phyloP scores from a whole-genome alignment of 1,140 invertebrate genomes.

The Drosophila suzukii region DNA sequence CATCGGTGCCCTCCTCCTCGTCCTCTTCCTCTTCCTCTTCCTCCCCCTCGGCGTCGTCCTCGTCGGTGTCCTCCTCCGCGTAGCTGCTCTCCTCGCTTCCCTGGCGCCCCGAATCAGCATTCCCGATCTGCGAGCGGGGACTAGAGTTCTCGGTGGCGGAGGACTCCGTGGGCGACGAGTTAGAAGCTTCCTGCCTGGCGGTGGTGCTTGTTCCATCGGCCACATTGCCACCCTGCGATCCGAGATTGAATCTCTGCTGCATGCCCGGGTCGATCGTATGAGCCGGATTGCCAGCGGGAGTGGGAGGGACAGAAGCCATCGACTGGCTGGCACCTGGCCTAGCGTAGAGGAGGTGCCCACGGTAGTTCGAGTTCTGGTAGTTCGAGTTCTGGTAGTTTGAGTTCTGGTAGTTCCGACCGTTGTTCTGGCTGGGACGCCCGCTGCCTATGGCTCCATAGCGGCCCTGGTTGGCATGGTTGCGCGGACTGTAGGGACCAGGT shows the following conservation, averaged over 20 bases:
- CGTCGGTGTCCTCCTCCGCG: neutral
- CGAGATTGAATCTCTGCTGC: neutral
- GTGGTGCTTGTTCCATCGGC: neutral
- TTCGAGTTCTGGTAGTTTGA: neutral
- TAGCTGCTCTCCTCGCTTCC: neutral
- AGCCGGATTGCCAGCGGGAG: neutral
- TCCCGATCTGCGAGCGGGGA: no score
- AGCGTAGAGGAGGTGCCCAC: neutral
- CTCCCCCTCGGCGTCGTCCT: neutral
- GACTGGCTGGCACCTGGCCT: neutral
- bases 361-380: neutral
- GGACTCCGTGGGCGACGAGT: neutral
- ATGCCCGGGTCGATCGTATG: neutral
- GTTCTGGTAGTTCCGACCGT: neutral
- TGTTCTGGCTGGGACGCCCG: neutral
- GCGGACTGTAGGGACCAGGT: neutral
- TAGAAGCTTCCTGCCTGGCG: neutral
- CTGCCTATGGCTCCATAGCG: slow-evolving; percentile 15
- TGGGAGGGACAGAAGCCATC: neutral
- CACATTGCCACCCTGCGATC: no score
- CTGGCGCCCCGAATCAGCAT: neutral
- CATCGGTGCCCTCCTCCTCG: neutral
- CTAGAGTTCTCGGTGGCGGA: neutral
- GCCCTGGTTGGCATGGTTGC: slow-evolving; percentile 3
- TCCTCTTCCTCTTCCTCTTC: neutral